Evolutionary conservation across 2,113 vertebrate genomes (phyloP).

Genomic region (Aldabrachelys gigantea): DNA sequence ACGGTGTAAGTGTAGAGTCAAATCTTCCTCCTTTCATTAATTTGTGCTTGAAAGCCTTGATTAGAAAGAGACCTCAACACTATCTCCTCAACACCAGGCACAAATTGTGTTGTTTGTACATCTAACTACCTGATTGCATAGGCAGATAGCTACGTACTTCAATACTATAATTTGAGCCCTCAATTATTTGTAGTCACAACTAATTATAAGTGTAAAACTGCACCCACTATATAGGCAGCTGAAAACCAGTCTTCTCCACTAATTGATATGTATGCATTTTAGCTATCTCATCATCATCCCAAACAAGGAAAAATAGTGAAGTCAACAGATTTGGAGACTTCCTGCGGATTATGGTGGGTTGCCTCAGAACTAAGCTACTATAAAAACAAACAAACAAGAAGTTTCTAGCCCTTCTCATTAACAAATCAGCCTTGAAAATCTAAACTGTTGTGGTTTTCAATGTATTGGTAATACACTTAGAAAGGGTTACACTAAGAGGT

Average conservation of each 20-base stretch:
- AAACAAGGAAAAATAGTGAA: neutral
- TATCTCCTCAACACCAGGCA: neutral
- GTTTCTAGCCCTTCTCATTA: neutral
- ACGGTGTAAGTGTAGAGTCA: neutral
- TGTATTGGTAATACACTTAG: neutral
- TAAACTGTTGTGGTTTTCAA: neutral
- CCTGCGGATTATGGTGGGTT: rapidly evolving
- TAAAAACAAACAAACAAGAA: neutral
- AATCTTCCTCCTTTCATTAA: slow-evolving; percentile 8
- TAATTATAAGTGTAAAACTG: neutral
- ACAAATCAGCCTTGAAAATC: neutral
- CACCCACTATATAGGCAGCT: rapidly evolving
- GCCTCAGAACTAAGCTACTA: neutral
- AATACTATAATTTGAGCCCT: neutral
- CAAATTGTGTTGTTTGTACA: neutral
- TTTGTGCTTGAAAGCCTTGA: neutral
- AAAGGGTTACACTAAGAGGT: neutral
- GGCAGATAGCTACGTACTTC: neutral
- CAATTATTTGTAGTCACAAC: neutral
- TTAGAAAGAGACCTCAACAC: neutral
- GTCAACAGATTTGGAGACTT: neutral
- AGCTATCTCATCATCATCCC: neutral
- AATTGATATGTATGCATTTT: neutral
- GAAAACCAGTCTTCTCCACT: slow-evolving; percentile 5
- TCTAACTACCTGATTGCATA: neutral